Evolutionary conservation across 2,888 invertebrate species (phyloP).

Genomic region (Acleris holmiana): DNA sequence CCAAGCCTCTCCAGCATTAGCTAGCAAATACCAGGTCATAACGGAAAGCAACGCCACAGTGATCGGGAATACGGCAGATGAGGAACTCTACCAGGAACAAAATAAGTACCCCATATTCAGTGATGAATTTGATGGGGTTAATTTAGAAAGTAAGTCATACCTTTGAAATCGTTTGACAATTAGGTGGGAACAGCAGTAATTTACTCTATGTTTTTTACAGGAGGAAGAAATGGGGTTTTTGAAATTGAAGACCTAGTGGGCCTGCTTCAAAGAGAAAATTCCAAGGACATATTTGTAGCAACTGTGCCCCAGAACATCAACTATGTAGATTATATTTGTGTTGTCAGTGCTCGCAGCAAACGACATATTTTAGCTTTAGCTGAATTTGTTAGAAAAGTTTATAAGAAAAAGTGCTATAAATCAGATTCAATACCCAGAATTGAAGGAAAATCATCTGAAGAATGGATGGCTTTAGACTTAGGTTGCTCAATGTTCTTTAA

Average conservation of each 20-base stretch:
- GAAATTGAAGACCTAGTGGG: constrained; percentile 94
- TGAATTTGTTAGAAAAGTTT: constrained; percentile 90
- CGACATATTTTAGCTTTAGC: constrained; percentile 90
- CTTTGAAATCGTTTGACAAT: neutral
- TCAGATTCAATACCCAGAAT: constrained; percentile 89
- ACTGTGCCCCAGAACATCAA: constrained; percentile 88
- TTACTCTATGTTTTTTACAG: constrained; percentile 73
- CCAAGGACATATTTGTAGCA: constrained; percentile 91
- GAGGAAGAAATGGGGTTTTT: constrained; percentile 92
- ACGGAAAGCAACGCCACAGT: constrained; percentile 87
- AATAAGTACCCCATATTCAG: constrained; percentile 61
- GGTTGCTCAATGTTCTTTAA: constrained; percentile 78
- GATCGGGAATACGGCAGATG: constrained; percentile 90
- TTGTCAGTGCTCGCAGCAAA: constrained; percentile 90
- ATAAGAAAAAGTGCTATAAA: constrained; percentile 87
- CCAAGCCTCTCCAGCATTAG: constrained; percentile 73
- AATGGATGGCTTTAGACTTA: constrained; percentile 96
- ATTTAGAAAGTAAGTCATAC: constrained; percentile 81
- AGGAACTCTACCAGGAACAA: constrained; percentile 64
- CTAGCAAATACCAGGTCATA: constrained; percentile 88
- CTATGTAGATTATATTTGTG: constrained; percentile 93
- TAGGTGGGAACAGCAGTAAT: neutral
- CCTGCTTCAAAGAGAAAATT: constrained; percentile 90
- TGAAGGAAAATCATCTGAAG: constrained; percentile 89
- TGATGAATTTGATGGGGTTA: constrained; percentile 86